Percentiles rank a stretch among this genome's conserved stretches.
Conservation (phyloP, 1,140 invertebrate species). For the Drosophila truncata region DNA sequence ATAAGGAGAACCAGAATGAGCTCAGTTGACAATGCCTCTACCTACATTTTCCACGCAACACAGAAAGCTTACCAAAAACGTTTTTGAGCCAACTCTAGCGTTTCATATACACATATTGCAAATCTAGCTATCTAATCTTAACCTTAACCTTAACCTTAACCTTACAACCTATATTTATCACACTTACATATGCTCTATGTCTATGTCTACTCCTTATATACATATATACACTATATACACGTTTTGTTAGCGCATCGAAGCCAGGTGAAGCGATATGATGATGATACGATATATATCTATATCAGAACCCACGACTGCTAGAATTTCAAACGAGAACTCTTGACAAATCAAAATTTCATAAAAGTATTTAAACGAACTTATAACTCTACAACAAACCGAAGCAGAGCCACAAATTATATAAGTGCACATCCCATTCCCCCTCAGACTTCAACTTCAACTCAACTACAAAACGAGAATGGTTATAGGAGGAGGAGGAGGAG, state of each 20-base stretch:
- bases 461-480: conserved; percentile 10
- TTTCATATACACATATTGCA: conserved; percentile 77
- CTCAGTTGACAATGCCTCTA: conserved; percentile 38
- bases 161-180: conserved; percentile 57
- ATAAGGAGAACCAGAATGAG: conserved; percentile 14
- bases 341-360: conserved; percentile 81
- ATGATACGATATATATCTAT: conserved; percentile 43
- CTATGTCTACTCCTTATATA: conserved; percentile 74
- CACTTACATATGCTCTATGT: conserved; percentile 72
- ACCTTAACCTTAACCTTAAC: conserved; percentile 48
- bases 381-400: conserved; percentile 46
- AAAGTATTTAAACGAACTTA: conserved; percentile 56
- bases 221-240: conserved; percentile 66
- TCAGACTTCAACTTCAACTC: conserved; percentile 14
- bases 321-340: conserved; percentile 83
- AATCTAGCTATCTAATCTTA: conserved; percentile 50
- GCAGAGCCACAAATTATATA: conserved; percentile 28
- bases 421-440: conserved; percentile 15
- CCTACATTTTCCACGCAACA: conserved; percentile 53
- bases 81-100: conserved; percentile 71
- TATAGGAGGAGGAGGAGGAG: conserved; percentile 2
- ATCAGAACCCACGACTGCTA: conserved; percentile 78
- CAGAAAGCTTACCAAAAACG: conserved; percentile 60
- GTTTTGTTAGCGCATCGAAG: conserved; percentile 77
- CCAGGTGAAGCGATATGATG: conserved; percentile 67